Percentiles rank a stretch among this genome's conserved stretches.
These are phyloP conservation scores for Dermatemys mawii DNA, from an alignment of 2,113 vertebrate genomes.

Conservation along the genomic window DNA sequence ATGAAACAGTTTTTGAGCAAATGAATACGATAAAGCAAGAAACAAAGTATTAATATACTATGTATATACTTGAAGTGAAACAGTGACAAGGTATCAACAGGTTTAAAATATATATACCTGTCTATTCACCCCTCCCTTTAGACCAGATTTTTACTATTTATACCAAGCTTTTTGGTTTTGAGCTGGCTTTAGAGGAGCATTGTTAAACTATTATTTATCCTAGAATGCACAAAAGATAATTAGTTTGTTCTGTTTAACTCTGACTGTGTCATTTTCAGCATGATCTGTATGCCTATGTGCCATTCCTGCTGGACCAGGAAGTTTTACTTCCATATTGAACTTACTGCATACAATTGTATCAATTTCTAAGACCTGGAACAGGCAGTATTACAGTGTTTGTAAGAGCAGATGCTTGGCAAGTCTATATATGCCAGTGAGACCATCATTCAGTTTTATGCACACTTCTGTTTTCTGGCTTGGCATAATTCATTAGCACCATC, in stretches of 20 bases:
- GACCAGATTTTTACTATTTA: not conserved
- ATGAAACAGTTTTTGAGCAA: not conserved
- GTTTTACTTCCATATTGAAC: constrained; percentile 23
- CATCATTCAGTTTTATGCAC: constrained; percentile 82
- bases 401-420: constrained; percentile 75
- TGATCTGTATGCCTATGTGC: not conserved
- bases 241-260: not conserved
- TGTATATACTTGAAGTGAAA: not conserved
- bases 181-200: not conserved
- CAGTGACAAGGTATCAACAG: not conserved
- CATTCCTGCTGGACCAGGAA: not conserved
- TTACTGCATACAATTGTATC: constrained; percentile 10
- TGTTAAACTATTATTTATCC: not conserved
- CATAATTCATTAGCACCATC: constrained; percentile 81
- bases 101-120: not conserved
- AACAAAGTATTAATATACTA: not conserved
- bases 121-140: not conserved
- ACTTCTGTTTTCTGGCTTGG: constrained; percentile 76
- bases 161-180: not conserved
- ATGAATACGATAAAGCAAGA: not conserved
- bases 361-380: constrained; percentile 34
- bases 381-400: constrained; percentile 27
- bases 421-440: constrained; percentile 77
- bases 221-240: not conserved
- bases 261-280: not conserved